A percentile compares a stretch with the other conserved stretches of the same genome.
phyloP scores from a whole-genome alignment of 1,140 invertebrate genomes.

The Coelopa frigida region DNA sequence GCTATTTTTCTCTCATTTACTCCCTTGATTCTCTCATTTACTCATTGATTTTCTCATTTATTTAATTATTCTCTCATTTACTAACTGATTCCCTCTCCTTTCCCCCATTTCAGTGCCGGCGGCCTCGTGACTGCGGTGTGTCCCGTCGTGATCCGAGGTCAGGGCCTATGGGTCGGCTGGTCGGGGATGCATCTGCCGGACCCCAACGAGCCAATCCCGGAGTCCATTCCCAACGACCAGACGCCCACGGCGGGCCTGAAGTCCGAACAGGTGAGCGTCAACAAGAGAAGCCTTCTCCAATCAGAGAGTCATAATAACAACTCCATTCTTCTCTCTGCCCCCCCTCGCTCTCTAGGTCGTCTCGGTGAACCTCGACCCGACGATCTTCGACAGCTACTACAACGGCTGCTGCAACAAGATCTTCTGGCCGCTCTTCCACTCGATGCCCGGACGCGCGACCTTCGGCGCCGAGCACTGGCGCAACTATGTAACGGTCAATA shows the following conservation, averaged over 20 bases:
- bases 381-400: slow-evolving; percentile 77
- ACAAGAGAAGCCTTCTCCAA: neutral
- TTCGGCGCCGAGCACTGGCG: slow-evolving; percentile 76
- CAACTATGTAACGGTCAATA: slow-evolving; percentile 73
- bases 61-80: no score
- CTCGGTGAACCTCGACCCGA: slow-evolving; percentile 65
- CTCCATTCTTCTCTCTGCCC: neutral
- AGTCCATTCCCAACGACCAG: slow-evolving; percentile 74
- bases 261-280: slow-evolving; percentile 62
- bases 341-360: slow-evolving; percentile 59
- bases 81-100: no score
- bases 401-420: slow-evolving; percentile 88
- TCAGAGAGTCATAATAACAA: neutral
- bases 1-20: no score
- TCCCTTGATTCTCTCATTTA: no score
- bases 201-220: slow-evolving; percentile 67
- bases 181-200: slow-evolving; percentile 71
- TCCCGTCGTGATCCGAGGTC: slow-evolving; percentile 75
- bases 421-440: slow-evolving; percentile 87
- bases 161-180: slow-evolving; percentile 86
- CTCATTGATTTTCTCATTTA: no score
- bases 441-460: slow-evolving; percentile 73
- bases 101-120: slow-evolving; percentile 69
- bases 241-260: slow-evolving; percentile 76
- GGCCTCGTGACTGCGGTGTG: slow-evolving; percentile 85